These are phyloP conservation scores for Oncopodura yosiiana DNA, from an alignment of 1,140 invertebrate species.

Conservation along the genomic window DNA sequence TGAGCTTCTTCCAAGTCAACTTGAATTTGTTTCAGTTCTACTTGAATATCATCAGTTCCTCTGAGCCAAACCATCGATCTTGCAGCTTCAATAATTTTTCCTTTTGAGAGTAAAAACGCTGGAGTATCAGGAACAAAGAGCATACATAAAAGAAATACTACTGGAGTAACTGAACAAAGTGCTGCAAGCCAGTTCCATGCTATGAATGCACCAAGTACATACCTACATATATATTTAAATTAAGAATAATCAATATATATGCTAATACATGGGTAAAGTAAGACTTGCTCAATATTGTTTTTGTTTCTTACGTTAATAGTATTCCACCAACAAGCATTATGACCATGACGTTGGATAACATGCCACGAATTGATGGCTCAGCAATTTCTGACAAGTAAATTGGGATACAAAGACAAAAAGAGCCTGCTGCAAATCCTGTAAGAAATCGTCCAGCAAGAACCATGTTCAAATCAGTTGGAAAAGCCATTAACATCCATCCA, in stretches of 20 bases:
- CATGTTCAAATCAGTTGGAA: slow-evolving; percentile 49
- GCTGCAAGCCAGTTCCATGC: slow-evolving; percentile 54
- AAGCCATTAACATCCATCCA: slow-evolving; percentile 67
- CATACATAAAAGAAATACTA: slow-evolving; percentile 54
- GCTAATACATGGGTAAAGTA: too few relatives aligned
- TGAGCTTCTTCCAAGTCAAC: slow-evolving; percentile 10
- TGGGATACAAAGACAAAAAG: slow-evolving; percentile 52
- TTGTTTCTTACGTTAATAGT: slow-evolving; percentile 13
- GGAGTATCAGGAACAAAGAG: slow-evolving; percentile 76
- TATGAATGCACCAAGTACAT: slow-evolving; percentile 55
- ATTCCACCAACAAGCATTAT: slow-evolving; percentile 14
- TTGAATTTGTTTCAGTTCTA: slow-evolving; percentile 39
- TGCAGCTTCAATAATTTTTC: slow-evolving; percentile 45
- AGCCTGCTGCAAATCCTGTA: slow-evolving; percentile 37
- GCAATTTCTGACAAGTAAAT: slow-evolving; percentile 54
- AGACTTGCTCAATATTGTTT: not conserved
- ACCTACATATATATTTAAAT: slow-evolving; percentile 65
- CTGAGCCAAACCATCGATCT: slow-evolving; percentile 50
- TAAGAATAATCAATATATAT: slow-evolving; percentile 44
- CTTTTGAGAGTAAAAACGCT: slow-evolving; percentile 54
- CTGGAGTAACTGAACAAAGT: slow-evolving; percentile 53
- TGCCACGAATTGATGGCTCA: slow-evolving; percentile 47
- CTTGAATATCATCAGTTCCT: slow-evolving; percentile 45
- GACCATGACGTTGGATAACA: slow-evolving; percentile 4
- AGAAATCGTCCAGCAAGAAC: slow-evolving; percentile 60